Evolutionary conservation across 2,113 vertebrate genomes (phyloP).

Genomic region (Ctenomys sociabilis): DNA sequence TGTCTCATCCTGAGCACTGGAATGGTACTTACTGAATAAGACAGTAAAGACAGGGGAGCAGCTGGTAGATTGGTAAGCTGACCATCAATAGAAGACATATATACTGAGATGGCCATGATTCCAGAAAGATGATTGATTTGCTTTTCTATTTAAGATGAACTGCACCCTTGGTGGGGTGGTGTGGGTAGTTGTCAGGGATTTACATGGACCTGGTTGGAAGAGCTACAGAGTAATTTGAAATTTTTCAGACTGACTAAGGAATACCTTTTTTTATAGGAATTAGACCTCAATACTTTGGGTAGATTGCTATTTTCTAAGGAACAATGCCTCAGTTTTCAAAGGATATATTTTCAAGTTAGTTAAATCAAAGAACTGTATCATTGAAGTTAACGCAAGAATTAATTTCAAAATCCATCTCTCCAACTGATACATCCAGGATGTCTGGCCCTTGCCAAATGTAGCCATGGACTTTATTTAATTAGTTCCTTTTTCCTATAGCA

Average conservation of each 20-base stretch:
- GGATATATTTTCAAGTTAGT: background rate
- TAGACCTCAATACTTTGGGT: background rate
- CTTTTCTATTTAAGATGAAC: background rate
- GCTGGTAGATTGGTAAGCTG: background rate
- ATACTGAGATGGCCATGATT: background rate
- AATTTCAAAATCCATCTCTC: constrained; percentile 37
- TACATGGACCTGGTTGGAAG: background rate
- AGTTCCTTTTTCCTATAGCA: background rate
- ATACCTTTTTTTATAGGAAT: background rate
- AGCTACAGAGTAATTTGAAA: background rate
- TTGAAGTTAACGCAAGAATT: background rate
- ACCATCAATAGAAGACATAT: background rate
- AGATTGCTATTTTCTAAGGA: background rate
- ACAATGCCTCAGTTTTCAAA: background rate
- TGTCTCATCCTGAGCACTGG: background rate
- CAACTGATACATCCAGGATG: background rate
- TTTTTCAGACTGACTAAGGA: background rate
- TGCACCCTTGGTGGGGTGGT: background rate
- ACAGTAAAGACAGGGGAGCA: background rate
- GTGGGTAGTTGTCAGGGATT: background rate
- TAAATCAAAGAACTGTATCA: background rate
- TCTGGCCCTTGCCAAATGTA: background rate
- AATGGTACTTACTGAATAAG: background rate
- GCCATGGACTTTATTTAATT: background rate
- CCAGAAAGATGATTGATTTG: background rate